Conservation (phyloP, 2,113 vertebrate species). For the Equus quagga region DNA sequence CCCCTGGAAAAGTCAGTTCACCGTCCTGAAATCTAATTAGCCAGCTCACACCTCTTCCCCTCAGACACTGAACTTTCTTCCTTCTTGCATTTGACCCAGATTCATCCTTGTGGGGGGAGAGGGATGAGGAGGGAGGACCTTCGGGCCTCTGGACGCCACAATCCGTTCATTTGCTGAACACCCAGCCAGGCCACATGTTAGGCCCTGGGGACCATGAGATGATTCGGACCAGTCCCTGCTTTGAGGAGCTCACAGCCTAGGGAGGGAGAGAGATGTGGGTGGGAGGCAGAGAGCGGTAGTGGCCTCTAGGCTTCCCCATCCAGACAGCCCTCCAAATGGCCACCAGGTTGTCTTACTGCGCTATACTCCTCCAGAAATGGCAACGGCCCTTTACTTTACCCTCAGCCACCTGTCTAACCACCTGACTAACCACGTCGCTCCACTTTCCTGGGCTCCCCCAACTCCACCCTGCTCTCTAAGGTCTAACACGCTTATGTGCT, state of each 20-base stretch:
- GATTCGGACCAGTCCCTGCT: not conserved
- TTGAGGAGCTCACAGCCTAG: not conserved
- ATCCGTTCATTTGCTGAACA: not conserved
- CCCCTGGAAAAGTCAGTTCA: not conserved
- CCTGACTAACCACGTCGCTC: not conserved
- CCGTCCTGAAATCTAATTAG: not conserved
- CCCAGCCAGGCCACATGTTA: not conserved
- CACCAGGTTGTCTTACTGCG: not conserved
- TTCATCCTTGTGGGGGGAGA: not conserved
- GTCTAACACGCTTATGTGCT: too few species aligned
- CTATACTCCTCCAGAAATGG: not conserved
- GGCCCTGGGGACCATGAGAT: not conserved
- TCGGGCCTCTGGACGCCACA: not conserved
- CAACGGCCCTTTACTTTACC: accelerated
- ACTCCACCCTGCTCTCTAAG: not conserved
- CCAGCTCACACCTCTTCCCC: not conserved
- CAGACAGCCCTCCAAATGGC: not conserved
- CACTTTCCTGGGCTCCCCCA: not conserved
- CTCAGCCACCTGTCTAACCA: not conserved
- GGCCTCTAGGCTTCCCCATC: not conserved
- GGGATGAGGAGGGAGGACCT: not conserved
- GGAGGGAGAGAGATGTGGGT: not conserved
- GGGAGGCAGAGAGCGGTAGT: not conserved
- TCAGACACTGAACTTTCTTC: not conserved
- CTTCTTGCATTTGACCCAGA: not conserved